Evolutionary conservation across 2,888 invertebrate species (phyloP).

Genomic region (Drosophila quasianomalipes): DNA sequence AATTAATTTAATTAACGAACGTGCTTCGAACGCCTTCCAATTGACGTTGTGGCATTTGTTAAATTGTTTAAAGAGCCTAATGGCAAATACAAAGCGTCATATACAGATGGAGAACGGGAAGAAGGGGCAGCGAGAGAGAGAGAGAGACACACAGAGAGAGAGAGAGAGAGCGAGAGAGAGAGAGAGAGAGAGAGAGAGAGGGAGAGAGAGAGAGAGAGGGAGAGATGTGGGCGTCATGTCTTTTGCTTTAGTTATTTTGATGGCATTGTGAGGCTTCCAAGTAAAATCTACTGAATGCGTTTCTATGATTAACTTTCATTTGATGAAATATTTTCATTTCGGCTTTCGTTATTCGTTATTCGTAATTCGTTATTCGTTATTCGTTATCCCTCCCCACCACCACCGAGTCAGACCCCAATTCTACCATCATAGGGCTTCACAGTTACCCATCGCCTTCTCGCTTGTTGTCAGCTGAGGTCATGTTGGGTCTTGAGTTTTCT

Average conservation of each 20-base stretch:
- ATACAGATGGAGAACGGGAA: background rate
- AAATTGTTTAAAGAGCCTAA: slow-evolving; percentile 65
- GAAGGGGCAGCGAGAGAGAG: background rate
- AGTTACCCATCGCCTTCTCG: slow-evolving; percentile 22
- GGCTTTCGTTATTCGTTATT: slow-evolving; percentile 45
- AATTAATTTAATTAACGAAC: slow-evolving; percentile 68
- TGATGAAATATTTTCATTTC: slow-evolving; percentile 73
- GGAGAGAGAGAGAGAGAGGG: background rate
- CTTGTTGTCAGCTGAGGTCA: slow-evolving; percentile 55
- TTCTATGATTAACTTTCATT: slow-evolving; percentile 71
- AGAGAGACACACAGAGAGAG: background rate
- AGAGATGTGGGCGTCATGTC: slow-evolving; percentile 47
- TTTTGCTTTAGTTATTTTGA: slow-evolving; percentile 63
- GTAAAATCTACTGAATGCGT: slow-evolving; percentile 68
- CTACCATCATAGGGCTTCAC: slow-evolving; percentile 44
- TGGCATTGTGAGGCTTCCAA: slow-evolving; percentile 60
- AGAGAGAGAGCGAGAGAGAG: background rate
- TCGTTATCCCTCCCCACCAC: background rate
- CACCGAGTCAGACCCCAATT: background rate
- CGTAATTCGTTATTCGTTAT: slow-evolving; percentile 47
- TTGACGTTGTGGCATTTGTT: slow-evolving; percentile 62
- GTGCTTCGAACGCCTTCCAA: slow-evolving; percentile 66
- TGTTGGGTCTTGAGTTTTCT: slow-evolving; percentile 19
- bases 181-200: background rate
- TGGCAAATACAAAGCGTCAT: slow-evolving; percentile 2